Percentiles rank a stretch among this genome's conserved stretches.
phyloP scores from a whole-genome alignment of 2,797 vertebrate genomes.

The Hemitrygon akajei region DNA sequence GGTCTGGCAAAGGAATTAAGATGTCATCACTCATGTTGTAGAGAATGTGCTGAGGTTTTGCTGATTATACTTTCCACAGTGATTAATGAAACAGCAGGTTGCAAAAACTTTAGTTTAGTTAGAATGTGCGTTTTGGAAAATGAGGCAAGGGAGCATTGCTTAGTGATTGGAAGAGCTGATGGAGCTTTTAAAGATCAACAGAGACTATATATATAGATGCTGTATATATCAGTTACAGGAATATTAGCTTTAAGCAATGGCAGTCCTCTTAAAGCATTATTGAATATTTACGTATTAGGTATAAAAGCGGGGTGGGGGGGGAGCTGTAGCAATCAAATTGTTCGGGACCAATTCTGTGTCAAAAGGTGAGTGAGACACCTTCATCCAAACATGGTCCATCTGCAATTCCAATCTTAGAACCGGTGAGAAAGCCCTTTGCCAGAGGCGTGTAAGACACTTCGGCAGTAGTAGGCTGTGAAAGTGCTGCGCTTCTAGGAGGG shows the following conservation, averaged over 20 bases:
- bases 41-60: not conserved
- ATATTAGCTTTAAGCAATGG: not conserved
- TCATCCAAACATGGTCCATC: too few species aligned
- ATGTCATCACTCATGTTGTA: not conserved
- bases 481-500: too few species aligned
- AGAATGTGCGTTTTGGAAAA: not conserved
- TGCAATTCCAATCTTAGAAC: not conserved
- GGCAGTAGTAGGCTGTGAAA: too few species aligned
- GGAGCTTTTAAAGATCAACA: not conserved
- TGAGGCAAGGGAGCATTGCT: not conserved
- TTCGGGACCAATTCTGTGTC: too few species aligned
- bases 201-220: not conserved
- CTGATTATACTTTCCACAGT: not conserved
- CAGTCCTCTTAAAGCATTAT: not conserved
- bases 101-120: not conserved
- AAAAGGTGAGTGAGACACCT: too few species aligned
- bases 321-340: too few species aligned
- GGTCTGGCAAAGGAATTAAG: not conserved
- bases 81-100: not conserved
- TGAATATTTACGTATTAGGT: not conserved
- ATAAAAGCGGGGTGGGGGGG: too few species aligned
- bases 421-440: not conserved
- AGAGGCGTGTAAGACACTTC: not conserved
- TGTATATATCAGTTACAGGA: not conserved
- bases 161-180: not conserved